Base-by-base conservation (phyloP, 2,797 vertebrate genomes). In the Diglossa cyanea region DNA sequence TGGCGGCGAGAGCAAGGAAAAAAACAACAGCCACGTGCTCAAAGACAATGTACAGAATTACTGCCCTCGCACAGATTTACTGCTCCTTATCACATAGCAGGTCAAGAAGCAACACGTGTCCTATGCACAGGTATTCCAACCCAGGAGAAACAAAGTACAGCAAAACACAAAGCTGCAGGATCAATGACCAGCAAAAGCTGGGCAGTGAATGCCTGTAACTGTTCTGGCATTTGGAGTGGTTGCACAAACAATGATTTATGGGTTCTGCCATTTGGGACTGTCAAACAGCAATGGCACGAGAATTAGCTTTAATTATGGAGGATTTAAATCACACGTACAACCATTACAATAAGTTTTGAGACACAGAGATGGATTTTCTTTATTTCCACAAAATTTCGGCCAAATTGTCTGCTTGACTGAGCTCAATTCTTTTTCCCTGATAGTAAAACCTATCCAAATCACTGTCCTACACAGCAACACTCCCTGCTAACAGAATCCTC, bases 81-180 rank as follows among this genome's bases (percentile, higher is more conserved):
- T 62, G 48, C 44, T 73, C 68, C 47, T 82, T 53, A 63, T 58
- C 81, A 76, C 51, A 66, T 9, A 76, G 25, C 14, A 68, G 51
- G 9, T 51, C 8, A 21, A 86, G 31, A 66, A 84, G 57, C 35
- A 63, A 18, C 24, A 30, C 1, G 2, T 70, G 50, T 44, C 48
- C 51, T 4, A 3, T 0, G 3, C 26, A 4, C 4, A 48, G 19
- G 4, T 17, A 44, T 24, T 62, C 53, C 25, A 17, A 10, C 7
- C 21, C 35, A 37, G 21, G 13, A 85, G 61, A 90, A 86, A 85
- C 24, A 13, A 78, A 70, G 66, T 25, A 19, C 55, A 94, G 68
- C 19, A 24, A 75, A 86, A 80, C 1, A 11, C 40, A 83, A 37
- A 68, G 86, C 58, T 72, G 26, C 42, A 66, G 62, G 31, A 74